phyloP scores from a whole-genome alignment of 2,113 vertebrate genomes.

The Planiliza haematocheilus region DNA sequence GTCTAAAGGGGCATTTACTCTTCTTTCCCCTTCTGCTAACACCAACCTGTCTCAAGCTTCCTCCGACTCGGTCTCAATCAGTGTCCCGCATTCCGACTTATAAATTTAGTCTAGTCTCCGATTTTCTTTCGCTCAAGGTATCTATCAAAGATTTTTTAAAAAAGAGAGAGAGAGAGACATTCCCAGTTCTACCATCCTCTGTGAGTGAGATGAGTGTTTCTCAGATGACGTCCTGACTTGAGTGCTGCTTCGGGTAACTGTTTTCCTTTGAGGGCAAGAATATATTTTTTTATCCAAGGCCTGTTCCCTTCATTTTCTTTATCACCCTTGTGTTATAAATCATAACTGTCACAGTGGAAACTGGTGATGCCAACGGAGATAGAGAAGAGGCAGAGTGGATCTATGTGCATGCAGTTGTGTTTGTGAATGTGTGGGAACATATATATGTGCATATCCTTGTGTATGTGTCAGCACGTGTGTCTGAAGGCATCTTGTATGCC shows the following conservation, averaged over 20 bases:
- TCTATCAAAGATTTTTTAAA: too few relatives aligned
- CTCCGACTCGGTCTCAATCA: too few relatives aligned
- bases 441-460: conserved; percentile 4
- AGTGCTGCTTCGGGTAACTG: conserved; percentile 38
- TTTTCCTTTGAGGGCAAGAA: conserved; percentile 32
- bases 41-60: too few relatives aligned
- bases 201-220: conserved; percentile 22
- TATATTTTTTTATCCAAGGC: conserved; percentile 46
- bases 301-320: conserved; percentile 26
- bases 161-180: background rate
- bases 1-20: too few relatives aligned
- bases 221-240: conserved; percentile 23
- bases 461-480: conserved; percentile 16
- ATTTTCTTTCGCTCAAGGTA: too few relatives aligned
- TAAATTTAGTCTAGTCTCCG: too few relatives aligned
- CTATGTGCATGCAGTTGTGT: background rate
- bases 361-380: conserved; percentile 15
- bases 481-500: conserved; percentile 40
- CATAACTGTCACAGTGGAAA: conserved; percentile 64
- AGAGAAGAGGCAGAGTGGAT: background rate
- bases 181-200: conserved; percentile 17
- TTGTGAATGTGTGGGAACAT: conserved; percentile 10
- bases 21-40: too few relatives aligned
- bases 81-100: too few relatives aligned
- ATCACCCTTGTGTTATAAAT: conserved; percentile 41